Percentiles rank a stretch among this genome's conserved stretches.
phyloP scores from a whole-genome alignment of 1,140 invertebrate species.

The Cotesia vestalis region DNA sequence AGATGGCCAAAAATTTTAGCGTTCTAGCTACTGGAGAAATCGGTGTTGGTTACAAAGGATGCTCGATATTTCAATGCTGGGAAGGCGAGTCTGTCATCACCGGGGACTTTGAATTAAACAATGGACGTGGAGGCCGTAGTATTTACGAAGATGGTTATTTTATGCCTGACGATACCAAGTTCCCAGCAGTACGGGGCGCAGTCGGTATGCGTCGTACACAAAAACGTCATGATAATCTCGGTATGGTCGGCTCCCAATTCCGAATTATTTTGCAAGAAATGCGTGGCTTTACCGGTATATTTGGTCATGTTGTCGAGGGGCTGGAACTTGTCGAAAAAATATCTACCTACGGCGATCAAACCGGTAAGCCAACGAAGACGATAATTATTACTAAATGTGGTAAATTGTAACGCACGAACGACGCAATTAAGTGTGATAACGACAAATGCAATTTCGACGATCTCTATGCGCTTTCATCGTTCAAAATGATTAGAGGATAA shows the following conservation, averaged over 20 bases:
- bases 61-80: conserved; percentile 84
- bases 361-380: conserved; percentile 79
- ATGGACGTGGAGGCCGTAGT: conserved; percentile 80
- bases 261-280: conserved; percentile 83
- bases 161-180: conserved; percentile 82
- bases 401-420: conserved; percentile 68
- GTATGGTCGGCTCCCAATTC: conserved; percentile 86
- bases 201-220: conserved; percentile 86
- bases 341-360: conserved; percentile 78
- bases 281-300: conserved; percentile 84
- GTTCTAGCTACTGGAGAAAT: conserved; percentile 81
- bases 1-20: conserved; percentile 90
- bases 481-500: conserved; percentile 25
- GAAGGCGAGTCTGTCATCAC: conserved; percentile 82
- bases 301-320: conserved; percentile 83
- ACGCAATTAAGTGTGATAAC: not conserved
- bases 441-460: conserved; percentile 12
- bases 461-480: conserved; percentile 24
- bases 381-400: conserved; percentile 81
- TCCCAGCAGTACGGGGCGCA: conserved; percentile 78
- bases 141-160: conserved; percentile 82
- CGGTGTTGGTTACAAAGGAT: conserved; percentile 82
- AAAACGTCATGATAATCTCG: conserved; percentile 80
- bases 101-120: conserved; percentile 83
- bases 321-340: conserved; percentile 83